Evolutionary conservation across 2,797 vertebrate species (phyloP), one percentile per base, ranked within the genome.

Genomic region (Acipenser oxyrinchus): DNA sequence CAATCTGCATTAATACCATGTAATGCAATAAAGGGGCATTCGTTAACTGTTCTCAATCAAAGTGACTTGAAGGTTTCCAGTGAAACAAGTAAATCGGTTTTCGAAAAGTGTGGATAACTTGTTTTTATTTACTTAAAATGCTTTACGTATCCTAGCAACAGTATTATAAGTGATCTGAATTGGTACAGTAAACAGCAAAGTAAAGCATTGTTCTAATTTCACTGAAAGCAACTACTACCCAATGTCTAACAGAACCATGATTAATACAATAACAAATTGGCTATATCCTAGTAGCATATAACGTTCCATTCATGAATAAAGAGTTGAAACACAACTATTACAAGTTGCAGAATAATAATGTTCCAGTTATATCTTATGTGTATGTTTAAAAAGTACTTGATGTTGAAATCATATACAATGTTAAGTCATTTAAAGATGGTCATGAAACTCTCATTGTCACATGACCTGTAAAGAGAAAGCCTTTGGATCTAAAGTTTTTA

Each of bases 41-140:
- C 89, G 93, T 92, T 91, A 91, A 92, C 89, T 92, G 90, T 89
- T 88, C 94, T 95, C 95, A 95, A 93, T 95, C 93, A 94, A 91
- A 89, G 88, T 89, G 86, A 84, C 88, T 78, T 81, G 84, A 84
- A 86, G 86, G 88, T 83, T 82, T 79, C 51, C 62, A 62, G 10
- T 13, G 15, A 10, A 37, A 12, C 48, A 58, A 58, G 18, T 23
- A 23, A 62, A 62, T 18, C 13, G 6, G 10, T 62, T 62, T 62
- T 13, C 18, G 13, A 48, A n/a, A 15, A 8, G n/a, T 62, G 8
- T 37, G 8, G 53, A n/a, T n/a, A 55, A 55, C 53, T 55, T 55
- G 9, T 55, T 37, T 37, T 37, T 37, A 37, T 37, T 37, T 51
- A 13, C 52, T 66, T 57, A 62, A 66, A 51, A 51, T 23, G 48